These are phyloP conservation scores for Pseudonaja textilis DNA, from an alignment of 2,113 vertebrate species.

Conservation along the genomic window DNA sequence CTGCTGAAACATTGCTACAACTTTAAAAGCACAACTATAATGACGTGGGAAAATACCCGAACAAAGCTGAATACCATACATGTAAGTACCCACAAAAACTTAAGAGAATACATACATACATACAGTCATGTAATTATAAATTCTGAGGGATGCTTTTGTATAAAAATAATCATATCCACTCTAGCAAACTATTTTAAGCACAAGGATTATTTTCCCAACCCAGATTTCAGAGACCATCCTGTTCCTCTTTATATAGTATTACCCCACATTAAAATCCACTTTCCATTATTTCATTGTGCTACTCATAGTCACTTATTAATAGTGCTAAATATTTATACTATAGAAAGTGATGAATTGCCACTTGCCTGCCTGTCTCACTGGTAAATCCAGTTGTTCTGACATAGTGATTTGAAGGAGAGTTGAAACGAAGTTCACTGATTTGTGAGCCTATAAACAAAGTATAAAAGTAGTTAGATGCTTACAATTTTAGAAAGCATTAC, in stretches of 20 bases:
- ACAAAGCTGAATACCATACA: too few relatives aligned
- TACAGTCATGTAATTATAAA: neutral
- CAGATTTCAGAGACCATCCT: neutral
- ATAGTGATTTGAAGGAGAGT: conserved; percentile 96
- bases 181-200: neutral
- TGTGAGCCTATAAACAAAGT: conserved; percentile 80
- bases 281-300: neutral
- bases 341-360: conserved; percentile 43
- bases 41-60: too few relatives aligned
- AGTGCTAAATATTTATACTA: neutral
- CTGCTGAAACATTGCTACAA: too few relatives aligned
- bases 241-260: neutral
- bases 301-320: neutral
- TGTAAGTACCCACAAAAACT: too few relatives aligned
- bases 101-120: too few relatives aligned
- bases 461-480: neutral
- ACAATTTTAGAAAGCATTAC: conserved; percentile 5
- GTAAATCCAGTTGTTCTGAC: conserved; percentile 97
- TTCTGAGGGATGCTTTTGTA: neutral
- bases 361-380: conserved; percentile 96
- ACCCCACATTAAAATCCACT: neutral
- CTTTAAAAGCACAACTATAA: too few relatives aligned
- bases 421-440: conserved; percentile 93
- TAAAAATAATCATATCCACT: neutral
- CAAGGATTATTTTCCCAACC: neutral